A percentile compares a stretch with the other conserved stretches of the same genome.
Evolutionary conservation across 2,113 vertebrate genomes (phyloP).

Genomic region (Sebastes schlegelii): DNA sequence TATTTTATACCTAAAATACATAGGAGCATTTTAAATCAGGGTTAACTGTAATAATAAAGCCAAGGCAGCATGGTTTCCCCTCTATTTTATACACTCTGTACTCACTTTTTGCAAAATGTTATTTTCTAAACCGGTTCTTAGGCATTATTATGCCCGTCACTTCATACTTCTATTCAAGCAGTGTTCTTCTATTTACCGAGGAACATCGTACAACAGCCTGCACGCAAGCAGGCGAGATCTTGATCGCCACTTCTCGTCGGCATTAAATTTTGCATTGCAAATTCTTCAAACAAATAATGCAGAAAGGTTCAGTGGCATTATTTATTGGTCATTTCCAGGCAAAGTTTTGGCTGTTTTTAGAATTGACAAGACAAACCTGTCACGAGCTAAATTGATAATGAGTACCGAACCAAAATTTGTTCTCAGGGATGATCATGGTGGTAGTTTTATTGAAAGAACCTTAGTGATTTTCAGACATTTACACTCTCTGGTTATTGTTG

Average conservation of each 20-base stretch:
- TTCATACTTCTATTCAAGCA: too few species aligned
- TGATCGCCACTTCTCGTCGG: background rate
- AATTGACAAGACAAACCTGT: background rate
- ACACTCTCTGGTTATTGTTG: slow-evolving; percentile 51
- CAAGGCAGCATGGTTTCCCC: slow-evolving; percentile 58
- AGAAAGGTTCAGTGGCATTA: slow-evolving; percentile 34
- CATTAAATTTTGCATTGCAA: slow-evolving; percentile 13
- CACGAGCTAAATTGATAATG: slow-evolving; percentile 40
- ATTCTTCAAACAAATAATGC: slow-evolving; percentile 7
- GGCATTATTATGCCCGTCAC: slow-evolving; percentile 19
- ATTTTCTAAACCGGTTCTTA: slow-evolving; percentile 32
- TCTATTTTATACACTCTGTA: slow-evolving; percentile 63
- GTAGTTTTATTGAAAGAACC: slow-evolving; percentile 56
- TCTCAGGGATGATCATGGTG: slow-evolving; percentile 84
- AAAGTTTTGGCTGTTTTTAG: slow-evolving; percentile 36
- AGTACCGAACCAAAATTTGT: slow-evolving; percentile 82
- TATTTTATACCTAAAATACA: slow-evolving; percentile 65
- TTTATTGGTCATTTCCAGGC: slow-evolving; percentile 24
- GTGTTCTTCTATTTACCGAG: slow-evolving; percentile 18
- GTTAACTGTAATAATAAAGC: slow-evolving; percentile 69
- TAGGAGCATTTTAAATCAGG: slow-evolving; percentile 71
- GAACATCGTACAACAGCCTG: slow-evolving; percentile 4
- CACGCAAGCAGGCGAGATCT: background rate
- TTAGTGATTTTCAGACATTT: slow-evolving; percentile 55
- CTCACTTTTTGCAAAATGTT: slow-evolving; percentile 47